A percentile compares a stretch with the other conserved stretches of the same genome.
These are phyloP conservation scores for Pedionomus torquatus DNA, from an alignment of 2,113 vertebrate species.

Conservation along the genomic window DNA sequence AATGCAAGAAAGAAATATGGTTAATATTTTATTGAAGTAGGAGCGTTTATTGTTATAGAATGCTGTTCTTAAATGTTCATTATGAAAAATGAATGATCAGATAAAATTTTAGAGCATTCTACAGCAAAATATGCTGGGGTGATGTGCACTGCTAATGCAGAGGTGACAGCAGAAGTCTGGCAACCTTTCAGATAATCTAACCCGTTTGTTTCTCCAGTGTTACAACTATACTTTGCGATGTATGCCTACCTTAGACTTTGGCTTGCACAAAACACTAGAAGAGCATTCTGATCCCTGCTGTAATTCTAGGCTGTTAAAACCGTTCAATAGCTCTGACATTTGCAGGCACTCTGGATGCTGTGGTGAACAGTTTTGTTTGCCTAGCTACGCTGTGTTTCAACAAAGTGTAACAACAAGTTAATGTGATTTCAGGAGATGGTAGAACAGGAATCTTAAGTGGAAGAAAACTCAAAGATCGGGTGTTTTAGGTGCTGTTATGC, in stretches of 20 bases:
- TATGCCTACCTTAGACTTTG: not conserved
- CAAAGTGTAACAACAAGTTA: not conserved
- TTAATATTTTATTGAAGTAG: constrained; percentile 21
- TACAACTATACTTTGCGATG: not conserved
- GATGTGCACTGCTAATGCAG: not conserved
- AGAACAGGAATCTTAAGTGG: not conserved
- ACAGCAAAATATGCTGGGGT: not conserved
- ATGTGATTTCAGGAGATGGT: not conserved
- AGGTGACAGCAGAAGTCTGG: not conserved
- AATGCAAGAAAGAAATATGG: not conserved
- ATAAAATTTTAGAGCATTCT: constrained; percentile 48
- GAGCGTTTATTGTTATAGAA: constrained; percentile 56
- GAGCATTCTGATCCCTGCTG: not conserved
- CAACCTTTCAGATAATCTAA: not conserved
- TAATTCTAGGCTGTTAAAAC: not conserved
- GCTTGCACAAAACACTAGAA: not conserved
- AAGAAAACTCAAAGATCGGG: not conserved
- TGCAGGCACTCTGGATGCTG: not conserved
- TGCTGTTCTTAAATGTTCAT: constrained; percentile 5
- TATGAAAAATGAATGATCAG: constrained; percentile 28
- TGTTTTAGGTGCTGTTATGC: not conserved
- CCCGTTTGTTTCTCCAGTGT: not conserved
- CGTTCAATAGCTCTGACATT: not conserved
- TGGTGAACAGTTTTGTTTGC: not conserved
- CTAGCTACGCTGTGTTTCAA: not conserved